A percentile compares a stretch with the other conserved stretches of the same genome.
phyloP scores from a whole-genome alignment of 2,888 invertebrate genomes.

The Lepidocyrtoides sp. region DNA sequence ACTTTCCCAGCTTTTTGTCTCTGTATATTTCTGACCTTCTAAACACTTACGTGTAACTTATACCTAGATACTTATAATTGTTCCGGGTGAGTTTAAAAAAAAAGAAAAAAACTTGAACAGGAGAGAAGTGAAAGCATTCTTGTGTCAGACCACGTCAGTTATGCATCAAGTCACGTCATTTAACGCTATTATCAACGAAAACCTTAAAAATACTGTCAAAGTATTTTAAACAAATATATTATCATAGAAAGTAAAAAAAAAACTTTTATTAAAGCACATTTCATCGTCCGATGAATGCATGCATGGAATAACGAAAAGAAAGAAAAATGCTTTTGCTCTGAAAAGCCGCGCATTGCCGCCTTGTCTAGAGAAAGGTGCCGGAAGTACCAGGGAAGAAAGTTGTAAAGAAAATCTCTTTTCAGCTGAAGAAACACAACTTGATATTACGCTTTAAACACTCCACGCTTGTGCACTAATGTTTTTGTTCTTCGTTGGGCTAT shows the following conservation, averaged over 20 bases:
- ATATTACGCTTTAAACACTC: slow-evolving; percentile 9
- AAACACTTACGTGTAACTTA: no score
- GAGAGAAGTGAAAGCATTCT: slow-evolving; percentile 12
- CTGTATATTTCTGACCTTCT: neutral
- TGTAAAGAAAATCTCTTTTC: slow-evolving; percentile 17
- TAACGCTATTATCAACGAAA: slow-evolving; percentile 34
- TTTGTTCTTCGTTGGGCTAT: neutral
- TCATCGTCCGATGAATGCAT: neutral
- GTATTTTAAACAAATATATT: neutral
- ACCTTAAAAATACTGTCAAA: neutral
- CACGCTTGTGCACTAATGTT: neutral
- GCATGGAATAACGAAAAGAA: neutral
- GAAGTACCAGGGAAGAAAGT: slow-evolving; percentile 32
- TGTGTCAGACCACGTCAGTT: neutral
- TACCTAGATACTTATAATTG: slow-evolving; percentile 13
- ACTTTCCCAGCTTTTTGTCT: neutral
- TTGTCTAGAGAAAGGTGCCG: slow-evolving; percentile 23
- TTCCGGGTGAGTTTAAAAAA: neutral
- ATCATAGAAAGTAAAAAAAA: neutral
- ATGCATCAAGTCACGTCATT: slow-evolving; percentile 29
- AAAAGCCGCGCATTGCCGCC: neutral
- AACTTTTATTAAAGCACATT: slow-evolving; percentile 1
- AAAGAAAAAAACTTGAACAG: neutral
- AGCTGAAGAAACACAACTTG: neutral
- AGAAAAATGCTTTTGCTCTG: neutral